Percentiles rank a stretch among this genome's conserved stretches.
These are phyloP conservation scores for Fulica atra DNA, from an alignment of 2,113 vertebrate genomes.

Conservation along the genomic window DNA sequence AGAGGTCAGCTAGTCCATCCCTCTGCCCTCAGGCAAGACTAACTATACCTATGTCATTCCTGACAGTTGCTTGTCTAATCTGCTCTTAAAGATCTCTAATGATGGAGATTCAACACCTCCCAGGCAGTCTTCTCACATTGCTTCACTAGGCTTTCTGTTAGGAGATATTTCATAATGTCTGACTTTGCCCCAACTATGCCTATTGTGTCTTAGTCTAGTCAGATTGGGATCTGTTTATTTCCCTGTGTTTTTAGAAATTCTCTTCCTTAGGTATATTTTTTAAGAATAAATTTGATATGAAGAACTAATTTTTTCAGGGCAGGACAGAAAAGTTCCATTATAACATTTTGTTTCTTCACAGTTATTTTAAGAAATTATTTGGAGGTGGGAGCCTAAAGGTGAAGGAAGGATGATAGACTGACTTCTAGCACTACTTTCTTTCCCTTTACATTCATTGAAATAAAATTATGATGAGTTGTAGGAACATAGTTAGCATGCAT, in stretches of 20 bases:
- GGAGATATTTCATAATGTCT: neutral
- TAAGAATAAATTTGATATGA: neutral
- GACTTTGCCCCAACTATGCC: neutral
- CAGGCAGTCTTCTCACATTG: neutral
- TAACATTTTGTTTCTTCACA: neutral
- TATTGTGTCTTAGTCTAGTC: neutral
- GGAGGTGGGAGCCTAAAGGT: neutral
- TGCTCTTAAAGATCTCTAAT: neutral
- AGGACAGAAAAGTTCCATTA: neutral
- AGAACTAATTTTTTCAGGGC: neutral
- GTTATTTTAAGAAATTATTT: neutral
- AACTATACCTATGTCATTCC: neutral
- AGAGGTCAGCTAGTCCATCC: neutral
- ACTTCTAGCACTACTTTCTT: neutral
- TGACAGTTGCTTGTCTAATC: neutral
- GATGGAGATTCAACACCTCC: neutral
- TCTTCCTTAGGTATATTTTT: neutral
- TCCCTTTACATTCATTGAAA: neutral
- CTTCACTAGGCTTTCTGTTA: neutral
- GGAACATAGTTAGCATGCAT: accelerated
- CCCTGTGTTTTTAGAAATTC: neutral
- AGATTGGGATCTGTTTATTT: neutral
- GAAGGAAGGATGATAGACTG: neutral
- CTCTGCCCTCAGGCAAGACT: neutral
- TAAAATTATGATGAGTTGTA: neutral